Conservation (phyloP, 2,113 vertebrate species). For the Oophaga pumilio region DNA sequence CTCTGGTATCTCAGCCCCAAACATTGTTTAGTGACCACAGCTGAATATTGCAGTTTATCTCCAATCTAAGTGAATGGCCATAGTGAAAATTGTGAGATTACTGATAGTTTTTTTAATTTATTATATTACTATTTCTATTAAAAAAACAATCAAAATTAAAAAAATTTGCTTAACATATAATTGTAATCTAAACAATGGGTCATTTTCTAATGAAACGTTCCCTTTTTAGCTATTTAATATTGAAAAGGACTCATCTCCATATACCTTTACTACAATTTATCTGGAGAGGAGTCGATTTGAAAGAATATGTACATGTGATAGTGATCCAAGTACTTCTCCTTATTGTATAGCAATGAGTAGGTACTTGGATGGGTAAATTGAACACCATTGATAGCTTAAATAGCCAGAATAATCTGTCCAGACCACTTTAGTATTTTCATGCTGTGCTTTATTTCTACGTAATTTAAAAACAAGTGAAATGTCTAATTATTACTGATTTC, state of each 20-base stretch:
- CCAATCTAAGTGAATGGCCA: too few relatives aligned
- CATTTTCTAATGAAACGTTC: background rate
- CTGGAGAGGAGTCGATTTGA: slow-evolving; percentile 1
- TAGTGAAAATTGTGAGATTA: too few relatives aligned
- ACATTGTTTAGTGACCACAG: too few relatives aligned
- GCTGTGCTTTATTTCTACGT: slow-evolving; percentile 6
- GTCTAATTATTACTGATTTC: slow-evolving; percentile 50
- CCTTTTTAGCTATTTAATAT: slow-evolving; percentile 5
- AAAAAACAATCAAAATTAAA: too few relatives aligned
- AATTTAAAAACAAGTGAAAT: slow-evolving; percentile 48
- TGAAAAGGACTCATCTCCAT: slow-evolving; percentile 20
- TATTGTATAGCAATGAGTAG: slow-evolving; percentile 26
- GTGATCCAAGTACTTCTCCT: background rate
- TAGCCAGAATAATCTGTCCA: background rate
- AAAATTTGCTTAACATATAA: too few relatives aligned
- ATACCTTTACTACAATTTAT: slow-evolving; percentile 3
- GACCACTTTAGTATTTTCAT: slow-evolving; percentile 12
- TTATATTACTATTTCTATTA: too few relatives aligned
- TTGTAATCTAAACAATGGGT: too few relatives aligned
- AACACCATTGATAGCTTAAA: slow-evolving; percentile 12
- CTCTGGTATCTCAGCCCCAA: too few relatives aligned
- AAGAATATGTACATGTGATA: slow-evolving; percentile 30
- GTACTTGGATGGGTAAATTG: slow-evolving; percentile 6
- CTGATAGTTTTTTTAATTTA: too few relatives aligned
- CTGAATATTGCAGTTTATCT: too few relatives aligned